Conservation (phyloP, 2,797 vertebrate species). For the Dendrocincla fuliginosa region DNA sequence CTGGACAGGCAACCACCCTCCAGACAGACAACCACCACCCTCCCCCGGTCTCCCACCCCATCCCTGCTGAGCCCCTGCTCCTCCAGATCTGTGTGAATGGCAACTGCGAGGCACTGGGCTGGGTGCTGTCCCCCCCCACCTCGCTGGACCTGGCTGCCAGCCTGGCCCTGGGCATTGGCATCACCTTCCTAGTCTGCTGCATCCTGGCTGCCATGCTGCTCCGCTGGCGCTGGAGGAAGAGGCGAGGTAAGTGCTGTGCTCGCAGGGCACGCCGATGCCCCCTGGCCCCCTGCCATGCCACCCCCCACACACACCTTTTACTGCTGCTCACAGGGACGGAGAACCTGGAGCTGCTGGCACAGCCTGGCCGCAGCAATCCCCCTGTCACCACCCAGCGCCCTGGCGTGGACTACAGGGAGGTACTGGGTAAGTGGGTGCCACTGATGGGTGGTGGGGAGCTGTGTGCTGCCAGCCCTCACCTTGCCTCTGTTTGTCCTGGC, state of each 20-base stretch:
- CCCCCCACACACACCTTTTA: rapidly evolving
- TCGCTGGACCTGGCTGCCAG: slow-evolving; percentile 80
- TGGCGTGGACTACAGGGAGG: slow-evolving; percentile 33
- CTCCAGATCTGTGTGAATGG: slow-evolving; percentile 87
- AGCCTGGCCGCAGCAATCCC: neutral
- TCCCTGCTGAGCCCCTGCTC: neutral
- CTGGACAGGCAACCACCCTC: rapidly evolving
- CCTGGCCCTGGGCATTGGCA: slow-evolving; percentile 81
- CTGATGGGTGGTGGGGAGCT: neutral
- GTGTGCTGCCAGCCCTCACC: neutral
- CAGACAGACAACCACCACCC: rapidly evolving
- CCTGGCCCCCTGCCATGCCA: rapidly evolving
- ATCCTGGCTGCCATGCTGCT: slow-evolving; percentile 79
- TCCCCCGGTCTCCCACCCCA: rapidly evolving
- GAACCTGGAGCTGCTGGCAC: slow-evolving; percentile 56
- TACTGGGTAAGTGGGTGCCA: slow-evolving; percentile 44
- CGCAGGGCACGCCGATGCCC: rapidly evolving
- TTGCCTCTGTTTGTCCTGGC: neutral
- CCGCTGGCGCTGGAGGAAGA: slow-evolving; percentile 81
- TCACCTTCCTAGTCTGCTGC: slow-evolving; percentile 79
- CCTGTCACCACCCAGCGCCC: neutral
- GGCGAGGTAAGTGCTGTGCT: slow-evolving; percentile 48
- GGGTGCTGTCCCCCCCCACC: slow-evolving; percentile 78
- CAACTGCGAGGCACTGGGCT: slow-evolving; percentile 80
- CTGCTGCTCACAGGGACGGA: slow-evolving; percentile 7